Evolutionary conservation across 1,140 invertebrate species (phyloP).

Genomic region (Papilio polyxenes): DNA sequence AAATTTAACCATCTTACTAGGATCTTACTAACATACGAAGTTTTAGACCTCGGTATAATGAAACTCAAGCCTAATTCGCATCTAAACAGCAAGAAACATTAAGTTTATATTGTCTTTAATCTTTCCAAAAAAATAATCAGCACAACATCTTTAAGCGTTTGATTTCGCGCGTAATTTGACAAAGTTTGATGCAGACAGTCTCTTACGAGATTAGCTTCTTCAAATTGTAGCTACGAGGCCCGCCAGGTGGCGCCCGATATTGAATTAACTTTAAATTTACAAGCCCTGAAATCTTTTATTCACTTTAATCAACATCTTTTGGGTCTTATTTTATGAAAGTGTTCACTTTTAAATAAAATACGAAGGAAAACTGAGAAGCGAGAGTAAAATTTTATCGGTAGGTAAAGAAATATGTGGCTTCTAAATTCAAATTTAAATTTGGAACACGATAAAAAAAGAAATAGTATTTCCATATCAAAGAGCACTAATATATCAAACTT

Average conservation of each 20-base stretch:
- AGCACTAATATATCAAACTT: no score
- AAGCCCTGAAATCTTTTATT: conserved; percentile 23
- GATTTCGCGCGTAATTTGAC: conserved; percentile 2
- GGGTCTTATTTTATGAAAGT: not conserved
- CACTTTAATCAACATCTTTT: conserved; percentile 26
- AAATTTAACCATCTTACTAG: no score
- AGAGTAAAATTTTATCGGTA: not conserved
- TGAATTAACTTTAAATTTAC: conserved; percentile 31
- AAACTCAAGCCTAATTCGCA: no score
- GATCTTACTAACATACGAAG: no score
- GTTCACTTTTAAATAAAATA: not conserved
- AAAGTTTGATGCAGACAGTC: conserved; percentile 1
- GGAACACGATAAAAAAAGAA: no score
- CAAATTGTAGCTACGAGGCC: conserved; percentile 3
- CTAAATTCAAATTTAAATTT: no score
- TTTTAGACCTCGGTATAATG: no score
- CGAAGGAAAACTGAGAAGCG: not conserved
- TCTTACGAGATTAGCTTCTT: conserved; percentile 17
- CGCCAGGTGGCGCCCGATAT: conserved; percentile 26
- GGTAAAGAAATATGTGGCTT: no score
- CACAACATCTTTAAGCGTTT: not conserved
- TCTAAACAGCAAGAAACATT: no score
- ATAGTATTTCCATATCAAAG: no score
- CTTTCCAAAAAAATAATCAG: not conserved
- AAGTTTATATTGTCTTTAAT: not conserved